Percentiles rank a stretch among this genome's conserved stretches.
phyloP scores from a whole-genome alignment of 92 coral and sea anemone species.

The Siderastrea radians region DNA sequence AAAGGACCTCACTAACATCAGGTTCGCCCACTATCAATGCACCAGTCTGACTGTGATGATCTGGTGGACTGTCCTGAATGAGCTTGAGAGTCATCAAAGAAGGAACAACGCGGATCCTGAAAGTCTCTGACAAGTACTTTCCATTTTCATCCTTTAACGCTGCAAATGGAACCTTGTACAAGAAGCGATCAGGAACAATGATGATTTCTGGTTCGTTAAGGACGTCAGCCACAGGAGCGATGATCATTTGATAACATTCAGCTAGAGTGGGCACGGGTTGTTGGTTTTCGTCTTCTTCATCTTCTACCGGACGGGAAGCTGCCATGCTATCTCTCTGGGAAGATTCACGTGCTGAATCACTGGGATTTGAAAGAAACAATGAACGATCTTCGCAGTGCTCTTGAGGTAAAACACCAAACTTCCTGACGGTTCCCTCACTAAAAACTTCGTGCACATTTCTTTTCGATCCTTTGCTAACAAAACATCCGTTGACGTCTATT shows the following conservation, averaged over 20 bases:
- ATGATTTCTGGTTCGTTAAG: neutral
- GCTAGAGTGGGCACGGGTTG: neutral
- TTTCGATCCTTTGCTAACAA: neutral
- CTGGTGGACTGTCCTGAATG: neutral
- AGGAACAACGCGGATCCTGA: neutral
- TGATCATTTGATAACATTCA: neutral
- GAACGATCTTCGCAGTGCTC: neutral
- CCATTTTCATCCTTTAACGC: neutral
- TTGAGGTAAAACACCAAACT: neutral
- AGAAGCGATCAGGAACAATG: neutral
- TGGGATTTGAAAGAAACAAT: neutral
- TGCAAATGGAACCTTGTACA: neutral
- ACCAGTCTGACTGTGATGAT: neutral
- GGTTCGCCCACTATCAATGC: neutral
- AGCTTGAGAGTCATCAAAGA: neutral
- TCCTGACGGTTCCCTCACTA: neutral
- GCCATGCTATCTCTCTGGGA: neutral
- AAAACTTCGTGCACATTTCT: neutral
- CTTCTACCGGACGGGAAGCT: neutral
- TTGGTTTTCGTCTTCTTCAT: neutral
- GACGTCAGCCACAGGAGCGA: neutral
- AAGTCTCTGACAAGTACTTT: neutral
- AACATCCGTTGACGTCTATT: neutral
- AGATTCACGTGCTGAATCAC: neutral
- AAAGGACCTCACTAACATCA: neutral